Evolutionary conservation across 2,888 invertebrate species (phyloP).

Genomic region (Drosophila fungiperda): DNA sequence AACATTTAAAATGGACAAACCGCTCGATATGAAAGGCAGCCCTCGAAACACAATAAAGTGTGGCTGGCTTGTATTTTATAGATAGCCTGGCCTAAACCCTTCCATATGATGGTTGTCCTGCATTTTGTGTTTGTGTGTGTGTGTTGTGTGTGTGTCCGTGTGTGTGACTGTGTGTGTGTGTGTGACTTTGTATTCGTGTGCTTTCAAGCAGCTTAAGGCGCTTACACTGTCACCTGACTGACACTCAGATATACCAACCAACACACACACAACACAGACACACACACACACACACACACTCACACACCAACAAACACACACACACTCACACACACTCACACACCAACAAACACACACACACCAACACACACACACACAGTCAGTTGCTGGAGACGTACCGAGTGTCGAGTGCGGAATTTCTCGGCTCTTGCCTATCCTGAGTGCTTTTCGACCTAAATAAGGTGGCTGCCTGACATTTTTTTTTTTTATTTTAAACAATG

Average conservation of each 20-base stretch:
- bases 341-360: constrained; percentile 27
- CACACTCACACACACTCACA: too few relatives aligned
- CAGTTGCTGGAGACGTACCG: constrained; percentile 3
- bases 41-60: constrained; percentile 3
- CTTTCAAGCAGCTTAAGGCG: constrained; percentile 70
- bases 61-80: constrained; percentile 25
- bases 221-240: constrained; percentile 76
- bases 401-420: constrained; percentile 34
- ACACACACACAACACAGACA: constrained; percentile 14
- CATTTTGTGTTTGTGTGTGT: constrained; percentile 9
- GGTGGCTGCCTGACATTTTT: constrained; percentile 40
- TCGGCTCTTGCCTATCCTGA: constrained; percentile 59
- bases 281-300: constrained; percentile 5
- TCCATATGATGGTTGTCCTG: constrained; percentile 46
- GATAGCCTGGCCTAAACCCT: constrained; percentile 26
- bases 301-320: constrained; percentile 30
- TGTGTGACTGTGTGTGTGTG: constrained; percentile 9
- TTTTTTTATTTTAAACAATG: constrained; percentile 57
- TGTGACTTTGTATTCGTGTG: constrained; percentile 32
- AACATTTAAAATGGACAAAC: background rate
- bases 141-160: constrained; percentile 28
- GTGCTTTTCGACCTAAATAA: constrained; percentile 75
- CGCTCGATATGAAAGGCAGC: constrained; percentile 1
- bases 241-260: constrained; percentile 33
- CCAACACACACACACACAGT: constrained; percentile 16